Evolutionary conservation across 2,888 invertebrate species (phyloP).

Genomic region (Trilocha varians): DNA sequence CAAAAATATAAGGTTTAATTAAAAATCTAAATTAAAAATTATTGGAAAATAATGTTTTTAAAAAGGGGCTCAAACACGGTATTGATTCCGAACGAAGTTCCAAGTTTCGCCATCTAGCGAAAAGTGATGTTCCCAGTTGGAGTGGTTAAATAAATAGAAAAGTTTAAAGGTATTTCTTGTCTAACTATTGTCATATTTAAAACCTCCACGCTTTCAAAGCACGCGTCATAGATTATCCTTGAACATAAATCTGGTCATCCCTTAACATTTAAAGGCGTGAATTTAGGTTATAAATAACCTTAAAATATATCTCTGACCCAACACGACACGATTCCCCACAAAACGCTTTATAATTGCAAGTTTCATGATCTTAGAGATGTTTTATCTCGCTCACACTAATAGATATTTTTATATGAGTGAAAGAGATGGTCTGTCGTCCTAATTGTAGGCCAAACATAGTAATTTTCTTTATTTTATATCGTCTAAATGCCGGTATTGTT

Average conservation of each 20-base stretch:
- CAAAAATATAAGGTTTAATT: no score
- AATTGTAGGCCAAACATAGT: slow-evolving; percentile 35
- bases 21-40: no score
- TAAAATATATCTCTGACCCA: slow-evolving; percentile 9
- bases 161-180: no score
- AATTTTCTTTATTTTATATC: slow-evolving; percentile 20
- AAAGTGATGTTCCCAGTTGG: no score
- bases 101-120: no score
- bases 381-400: neutral
- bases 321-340: slow-evolving; percentile 13
- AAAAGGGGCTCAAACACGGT: no score
- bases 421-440: neutral
- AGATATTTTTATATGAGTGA: neutral
- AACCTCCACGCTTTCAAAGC: neutral
- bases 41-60: no score
- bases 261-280: neutral
- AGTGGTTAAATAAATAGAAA: no score
- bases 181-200: no score
- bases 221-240: no score
- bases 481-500: slow-evolving; percentile 5
- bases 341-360: slow-evolving; percentile 14
- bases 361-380: slow-evolving; percentile 3
- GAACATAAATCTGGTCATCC: neutral
- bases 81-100: no score
- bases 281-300: neutral